phyloP scores from a whole-genome alignment of 2,888 invertebrate species.

The Folsomia manolachei region DNA sequence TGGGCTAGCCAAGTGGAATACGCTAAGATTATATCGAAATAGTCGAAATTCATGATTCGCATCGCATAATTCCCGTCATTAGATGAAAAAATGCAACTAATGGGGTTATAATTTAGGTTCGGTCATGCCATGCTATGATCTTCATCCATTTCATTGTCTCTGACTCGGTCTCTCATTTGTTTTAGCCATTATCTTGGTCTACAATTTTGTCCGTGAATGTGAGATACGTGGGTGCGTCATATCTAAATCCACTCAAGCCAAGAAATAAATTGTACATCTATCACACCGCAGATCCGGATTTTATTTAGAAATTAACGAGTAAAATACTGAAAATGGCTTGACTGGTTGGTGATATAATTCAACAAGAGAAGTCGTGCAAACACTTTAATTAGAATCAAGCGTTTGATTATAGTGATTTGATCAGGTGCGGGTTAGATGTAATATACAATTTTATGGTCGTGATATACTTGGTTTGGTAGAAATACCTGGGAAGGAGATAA shows the following conservation, averaged over 20 bases:
- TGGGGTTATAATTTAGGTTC: slow-evolving; percentile 5
- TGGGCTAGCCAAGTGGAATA: too few relatives aligned
- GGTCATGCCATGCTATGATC: not conserved
- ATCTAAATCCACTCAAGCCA: not conserved
- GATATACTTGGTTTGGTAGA: too few relatives aligned
- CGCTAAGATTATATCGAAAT: too few relatives aligned
- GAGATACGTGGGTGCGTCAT: not conserved
- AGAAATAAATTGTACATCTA: not conserved
- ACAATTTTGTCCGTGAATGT: not conserved
- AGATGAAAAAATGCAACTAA: not conserved
- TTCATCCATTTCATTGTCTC: not conserved
- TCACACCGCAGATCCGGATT: not conserved
- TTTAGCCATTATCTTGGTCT: not conserved
- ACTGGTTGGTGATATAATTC: too few relatives aligned
- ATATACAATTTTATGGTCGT: too few relatives aligned
- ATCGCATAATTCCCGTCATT: not conserved
- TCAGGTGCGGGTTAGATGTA: too few relatives aligned
- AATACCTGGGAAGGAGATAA: too few relatives aligned
- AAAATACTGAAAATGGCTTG: too few relatives aligned
- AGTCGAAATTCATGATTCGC: too few relatives aligned
- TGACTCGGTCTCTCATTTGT: not conserved
- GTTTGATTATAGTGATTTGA: slow-evolving; percentile 14
- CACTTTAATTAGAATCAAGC: not conserved
- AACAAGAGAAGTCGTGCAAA: not conserved
- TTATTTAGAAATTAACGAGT: not conserved